Percentiles rank a stretch among this genome's conserved stretches.
Conservation (phyloP, 2,113 vertebrate genomes). For the Recurvirostra avosetta region DNA sequence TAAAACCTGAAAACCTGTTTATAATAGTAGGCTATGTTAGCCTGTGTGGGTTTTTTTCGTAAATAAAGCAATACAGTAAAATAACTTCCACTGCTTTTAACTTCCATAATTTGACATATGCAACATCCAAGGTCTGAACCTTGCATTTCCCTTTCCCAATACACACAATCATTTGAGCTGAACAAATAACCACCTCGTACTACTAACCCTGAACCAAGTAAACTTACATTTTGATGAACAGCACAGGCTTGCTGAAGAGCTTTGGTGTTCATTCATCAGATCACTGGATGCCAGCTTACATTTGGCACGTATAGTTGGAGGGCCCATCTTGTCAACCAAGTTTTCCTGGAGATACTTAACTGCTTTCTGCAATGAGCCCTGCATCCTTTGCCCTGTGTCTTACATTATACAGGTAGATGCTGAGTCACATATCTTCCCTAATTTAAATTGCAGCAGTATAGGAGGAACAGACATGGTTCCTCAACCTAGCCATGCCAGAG, state of each 20-base stretch:
- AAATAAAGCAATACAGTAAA: neutral
- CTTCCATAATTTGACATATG: neutral
- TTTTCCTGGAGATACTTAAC: neutral
- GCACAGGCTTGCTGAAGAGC: neutral
- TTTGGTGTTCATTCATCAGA: neutral
- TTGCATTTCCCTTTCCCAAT: neutral
- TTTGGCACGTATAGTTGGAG: fast-evolving
- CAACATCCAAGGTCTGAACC: neutral
- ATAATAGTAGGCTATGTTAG: neutral
- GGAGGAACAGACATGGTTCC: neutral
- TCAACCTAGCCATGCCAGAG: neutral
- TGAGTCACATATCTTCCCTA: neutral
- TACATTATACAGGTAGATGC: fast-evolving
- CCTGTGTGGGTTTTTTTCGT: fast-evolving
- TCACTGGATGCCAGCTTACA: neutral
- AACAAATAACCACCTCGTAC: neutral
- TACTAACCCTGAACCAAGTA: neutral
- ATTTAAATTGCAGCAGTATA: neutral
- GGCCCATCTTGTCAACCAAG: no score
- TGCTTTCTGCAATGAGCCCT: neutral
- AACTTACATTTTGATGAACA: neutral
- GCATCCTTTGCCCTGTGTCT: neutral
- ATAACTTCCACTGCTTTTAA: neutral
- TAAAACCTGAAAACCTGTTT: neutral
- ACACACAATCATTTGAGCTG: neutral